Base-by-base conservation (phyloP, 2,888 invertebrate genomes). In the Ferdinandea cuprea region DNA sequence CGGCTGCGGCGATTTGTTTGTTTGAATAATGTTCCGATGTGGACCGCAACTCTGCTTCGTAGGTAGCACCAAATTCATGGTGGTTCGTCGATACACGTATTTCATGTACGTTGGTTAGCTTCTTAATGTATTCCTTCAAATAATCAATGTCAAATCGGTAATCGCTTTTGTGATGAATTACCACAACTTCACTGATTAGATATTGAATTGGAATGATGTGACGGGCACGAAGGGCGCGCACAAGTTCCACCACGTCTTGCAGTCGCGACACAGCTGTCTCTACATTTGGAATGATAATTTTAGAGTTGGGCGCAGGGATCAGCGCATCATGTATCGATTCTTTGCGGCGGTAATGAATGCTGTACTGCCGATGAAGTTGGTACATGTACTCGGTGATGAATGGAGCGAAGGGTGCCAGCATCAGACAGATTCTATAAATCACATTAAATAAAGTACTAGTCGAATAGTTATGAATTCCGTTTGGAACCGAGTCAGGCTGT, bases 381-480 rank as follows among this genome's bases (percentile, higher is more conserved):
- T 96, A 99, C 94, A 99, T 97, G 76, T 95, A 93, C 91, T 99
- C 99, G 0, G 97, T 95, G 65, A 99, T 92, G 91, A 97, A 99
- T 0, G 99, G 99, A 1, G 97, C 97, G 90, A 98, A 98, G 0
- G 99, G 98, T 3, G 98, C 96, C 96, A 99, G 97, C 85, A 98
- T 94, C 85, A 71, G 28, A 44, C 85, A 56, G 94, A 46, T 0
- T 7, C 48, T 83, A 8, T 74, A 66, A 11, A 79, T 71, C 1
- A 74, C 42, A 32, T 74, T 66, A n/a, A 83, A 85, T 1, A 83
- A n/a, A 5, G 73, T 11, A 0, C 3, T 0, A 1, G 65, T n/a
- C n/a, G n/a, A n/a, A n/a, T n/a, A n/a, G n/a, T n/a, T n/a, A n/a
- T n/a, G 28, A 19, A 32, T 54, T 8, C 1, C 5, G 7, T 68